Evolutionary conservation across 2,113 vertebrate genomes (phyloP).

Genomic region (Typhlomys cinereus): DNA sequence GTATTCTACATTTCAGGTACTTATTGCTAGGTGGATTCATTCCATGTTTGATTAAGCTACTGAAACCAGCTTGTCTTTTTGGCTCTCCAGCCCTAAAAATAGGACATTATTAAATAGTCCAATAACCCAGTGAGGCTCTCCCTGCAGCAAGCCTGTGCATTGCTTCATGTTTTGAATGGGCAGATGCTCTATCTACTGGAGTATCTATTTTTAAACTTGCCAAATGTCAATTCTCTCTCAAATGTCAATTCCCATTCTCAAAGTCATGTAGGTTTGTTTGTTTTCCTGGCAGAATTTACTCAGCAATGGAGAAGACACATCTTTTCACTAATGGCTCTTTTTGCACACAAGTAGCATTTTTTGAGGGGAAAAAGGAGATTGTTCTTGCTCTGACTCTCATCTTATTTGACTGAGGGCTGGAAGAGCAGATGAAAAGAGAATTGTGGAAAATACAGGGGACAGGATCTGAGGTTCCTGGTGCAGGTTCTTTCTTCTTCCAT

Average conservation of each 20-base stretch:
- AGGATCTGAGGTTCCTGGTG: constrained; percentile 43
- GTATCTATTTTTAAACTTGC: constrained; percentile 74
- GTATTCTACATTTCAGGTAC: not conserved
- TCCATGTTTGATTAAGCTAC: not conserved
- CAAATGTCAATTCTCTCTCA: constrained; percentile 72
- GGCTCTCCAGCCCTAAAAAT: constrained; percentile 71
- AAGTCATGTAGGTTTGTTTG: constrained; percentile 36
- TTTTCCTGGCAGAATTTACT: constrained; percentile 36
- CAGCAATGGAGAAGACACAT: not conserved
- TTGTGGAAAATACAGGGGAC: not conserved
- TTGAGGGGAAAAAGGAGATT: not conserved
- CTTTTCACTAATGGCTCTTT: constrained; percentile 1
- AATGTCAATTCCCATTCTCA: constrained; percentile 51
- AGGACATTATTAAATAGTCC: constrained; percentile 63
- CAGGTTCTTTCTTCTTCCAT: constrained; percentile 53
- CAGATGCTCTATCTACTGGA: constrained; percentile 61
- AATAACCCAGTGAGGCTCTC: constrained; percentile 52
- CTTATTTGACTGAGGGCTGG: not conserved
- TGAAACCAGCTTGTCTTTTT: constrained; percentile 35
- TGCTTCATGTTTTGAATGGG: constrained; percentile 65
- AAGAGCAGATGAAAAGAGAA: not conserved
- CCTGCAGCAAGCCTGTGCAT: not conserved
- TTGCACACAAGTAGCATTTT: not conserved
- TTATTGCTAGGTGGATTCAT: not conserved
- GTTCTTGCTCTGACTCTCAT: not conserved